These are phyloP conservation scores for Synchiropus splendidus DNA, from an alignment of 2,113 vertebrate species.

Conservation along the genomic window DNA sequence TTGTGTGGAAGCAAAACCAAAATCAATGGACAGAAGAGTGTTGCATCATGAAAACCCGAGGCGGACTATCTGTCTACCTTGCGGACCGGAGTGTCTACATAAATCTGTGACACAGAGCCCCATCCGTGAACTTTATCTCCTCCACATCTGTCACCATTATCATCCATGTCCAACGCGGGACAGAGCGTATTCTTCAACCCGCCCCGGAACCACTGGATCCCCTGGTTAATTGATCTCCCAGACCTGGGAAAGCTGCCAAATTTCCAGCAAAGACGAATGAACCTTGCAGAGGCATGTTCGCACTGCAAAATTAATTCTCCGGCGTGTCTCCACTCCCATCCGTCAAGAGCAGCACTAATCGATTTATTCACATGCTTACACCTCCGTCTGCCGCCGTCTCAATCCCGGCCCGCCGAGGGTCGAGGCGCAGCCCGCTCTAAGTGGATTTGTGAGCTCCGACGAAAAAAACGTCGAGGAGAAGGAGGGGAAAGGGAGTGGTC, in stretches of 20 bases:
- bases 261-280: slow-evolving; percentile 54
- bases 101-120: too few species aligned
- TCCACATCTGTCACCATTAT: slow-evolving; percentile 44
- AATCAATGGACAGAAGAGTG: too few species aligned
- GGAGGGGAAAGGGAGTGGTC: slow-evolving; percentile 13
- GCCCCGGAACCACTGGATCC: slow-evolving; percentile 30
- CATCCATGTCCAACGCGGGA: too few species aligned
- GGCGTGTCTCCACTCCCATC: slow-evolving; percentile 54
- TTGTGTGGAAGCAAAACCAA: too few species aligned
- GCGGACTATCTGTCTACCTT: too few species aligned
- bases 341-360: slow-evolving; percentile 58
- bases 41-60: too few species aligned
- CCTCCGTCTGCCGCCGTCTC: slow-evolving; percentile 38
- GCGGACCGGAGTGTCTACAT: too few species aligned
- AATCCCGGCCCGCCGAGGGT: slow-evolving; percentile 23
- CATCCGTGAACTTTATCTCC: too few species aligned
- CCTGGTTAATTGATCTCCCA: slow-evolving; percentile 53
- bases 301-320: slow-evolving; percentile 61
- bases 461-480: slow-evolving; percentile 11
- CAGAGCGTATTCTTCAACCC: slow-evolving; percentile 27
- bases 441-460: not conserved
- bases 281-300: slow-evolving; percentile 39
- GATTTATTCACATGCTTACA: slow-evolving; percentile 53
- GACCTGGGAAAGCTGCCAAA: slow-evolving; percentile 51
- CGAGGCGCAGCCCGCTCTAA: slow-evolving; percentile 14